These are phyloP conservation scores for Sinocyclocheilus anophthalmus DNA, from an alignment of 2,113 vertebrate genomes.

Conservation along the genomic window DNA sequence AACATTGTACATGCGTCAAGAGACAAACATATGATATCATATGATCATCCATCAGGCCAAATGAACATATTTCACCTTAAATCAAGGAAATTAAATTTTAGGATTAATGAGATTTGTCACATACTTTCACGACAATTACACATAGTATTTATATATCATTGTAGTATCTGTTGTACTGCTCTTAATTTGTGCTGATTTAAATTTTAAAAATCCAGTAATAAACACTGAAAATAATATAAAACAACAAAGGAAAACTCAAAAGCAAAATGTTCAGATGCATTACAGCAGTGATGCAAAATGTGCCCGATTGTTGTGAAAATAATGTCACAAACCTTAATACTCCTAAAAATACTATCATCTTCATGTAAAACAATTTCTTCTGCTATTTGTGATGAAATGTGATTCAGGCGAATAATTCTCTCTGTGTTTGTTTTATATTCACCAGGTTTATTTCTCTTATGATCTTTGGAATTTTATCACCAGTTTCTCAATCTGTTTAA, in stretches of 20 bases:
- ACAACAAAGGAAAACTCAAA: no score
- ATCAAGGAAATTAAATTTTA: not conserved
- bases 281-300: not conserved
- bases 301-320: not conserved
- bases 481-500: not conserved
- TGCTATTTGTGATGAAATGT: not conserved
- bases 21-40: no score
- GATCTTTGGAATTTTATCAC: not conserved
- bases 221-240: no score
- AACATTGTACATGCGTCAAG: not conserved
- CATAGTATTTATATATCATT: not conserved
- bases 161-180: not conserved
- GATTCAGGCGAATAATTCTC: not conserved
- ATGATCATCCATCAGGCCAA: not conserved
- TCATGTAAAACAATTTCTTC: not conserved
- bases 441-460: not conserved
- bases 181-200: not conserved
- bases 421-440: not conserved
- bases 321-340: not conserved
- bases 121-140: not conserved
- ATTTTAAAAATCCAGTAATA: not conserved
- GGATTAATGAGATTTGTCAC: not conserved
- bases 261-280: not conserved
- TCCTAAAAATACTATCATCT: no score
- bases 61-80: not conserved